phyloP scores from a whole-genome alignment of 2,888 invertebrate species.

The Trichogramma dendrolimi region DNA sequence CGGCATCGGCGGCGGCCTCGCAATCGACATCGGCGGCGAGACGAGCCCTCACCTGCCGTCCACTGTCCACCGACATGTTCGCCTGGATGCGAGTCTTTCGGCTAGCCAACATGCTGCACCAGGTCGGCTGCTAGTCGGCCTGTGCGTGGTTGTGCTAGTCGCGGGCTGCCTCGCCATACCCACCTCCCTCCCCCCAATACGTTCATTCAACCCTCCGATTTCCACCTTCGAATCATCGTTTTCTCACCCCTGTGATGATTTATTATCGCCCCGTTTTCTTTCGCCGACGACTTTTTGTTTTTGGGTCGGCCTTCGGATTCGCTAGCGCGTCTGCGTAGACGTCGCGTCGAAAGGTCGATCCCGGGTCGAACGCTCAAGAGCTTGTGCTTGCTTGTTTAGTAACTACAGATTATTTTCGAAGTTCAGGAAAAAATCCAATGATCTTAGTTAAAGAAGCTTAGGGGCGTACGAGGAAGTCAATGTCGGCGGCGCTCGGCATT shows the following conservation, averaged over 20 bases:
- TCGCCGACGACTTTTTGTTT: too few relatives aligned
- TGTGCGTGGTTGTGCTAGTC: background rate
- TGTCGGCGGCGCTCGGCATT: background rate
- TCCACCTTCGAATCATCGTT: too few relatives aligned
- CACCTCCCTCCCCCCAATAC: too few relatives aligned
- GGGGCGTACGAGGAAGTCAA: background rate
- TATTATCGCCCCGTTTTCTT: too few relatives aligned
- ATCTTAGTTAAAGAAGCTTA: slow-evolving; percentile 2
- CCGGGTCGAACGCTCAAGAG: too few relatives aligned
- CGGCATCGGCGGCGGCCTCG: slow-evolving; percentile 33
- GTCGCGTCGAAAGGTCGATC: too few relatives aligned
- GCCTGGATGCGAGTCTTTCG: slow-evolving; percentile 51
- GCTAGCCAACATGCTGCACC: slow-evolving; percentile 46
- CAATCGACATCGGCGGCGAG: slow-evolving; percentile 28
- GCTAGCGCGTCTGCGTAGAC: too few relatives aligned
- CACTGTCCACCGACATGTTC: slow-evolving; percentile 45
- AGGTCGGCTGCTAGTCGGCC: slow-evolving; percentile 45
- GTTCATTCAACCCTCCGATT: too few relatives aligned
- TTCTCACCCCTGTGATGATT: too few relatives aligned
- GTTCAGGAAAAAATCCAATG: slow-evolving; percentile 17
- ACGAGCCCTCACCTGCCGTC: slow-evolving; percentile 35
- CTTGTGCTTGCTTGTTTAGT: slow-evolving; percentile 12
- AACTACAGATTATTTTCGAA: slow-evolving; percentile 22
- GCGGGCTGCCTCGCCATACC: too few relatives aligned
- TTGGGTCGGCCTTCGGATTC: too few relatives aligned